A percentile compares a stretch with the other conserved stretches of the same genome.
Conservation (phyloP, 2,113 vertebrate genomes). For the Thamnaconus septentrionalis region DNA sequence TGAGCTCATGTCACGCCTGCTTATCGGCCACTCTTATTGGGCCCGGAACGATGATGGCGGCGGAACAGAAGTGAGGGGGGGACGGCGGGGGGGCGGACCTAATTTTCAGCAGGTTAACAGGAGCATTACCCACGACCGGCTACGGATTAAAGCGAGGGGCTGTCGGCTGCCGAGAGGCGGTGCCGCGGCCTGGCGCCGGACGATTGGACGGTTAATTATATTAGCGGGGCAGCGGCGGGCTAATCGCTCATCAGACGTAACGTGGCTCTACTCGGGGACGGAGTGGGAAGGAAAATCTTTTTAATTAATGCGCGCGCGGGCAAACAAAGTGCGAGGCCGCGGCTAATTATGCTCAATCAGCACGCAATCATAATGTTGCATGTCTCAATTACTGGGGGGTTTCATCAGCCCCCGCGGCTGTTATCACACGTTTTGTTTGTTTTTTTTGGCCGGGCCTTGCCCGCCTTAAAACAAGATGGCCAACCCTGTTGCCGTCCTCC, state of each 20-base stretch:
- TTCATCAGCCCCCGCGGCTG: conserved; percentile 53
- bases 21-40: conserved; percentile 11
- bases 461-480: conserved; percentile 47
- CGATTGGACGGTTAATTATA: conserved; percentile 56
- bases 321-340: conserved; percentile 62
- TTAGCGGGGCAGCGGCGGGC: conserved; percentile 22
- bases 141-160: background rate
- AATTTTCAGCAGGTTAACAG: background rate
- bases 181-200: conserved; percentile 28
- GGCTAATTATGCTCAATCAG: conserved; percentile 71
- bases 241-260: conserved; percentile 64
- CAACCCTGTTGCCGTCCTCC: conserved; percentile 45
- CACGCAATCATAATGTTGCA: conserved; percentile 60
- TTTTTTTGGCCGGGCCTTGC: conserved; percentile 17
- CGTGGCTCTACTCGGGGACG: conserved; percentile 26
- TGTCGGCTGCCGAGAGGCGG: conserved; percentile 7
- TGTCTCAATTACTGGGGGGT: conserved; percentile 68
- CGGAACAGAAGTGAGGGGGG: no score
- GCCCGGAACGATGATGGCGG: background rate
- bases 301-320: conserved; percentile 62
- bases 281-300: conserved; percentile 49
- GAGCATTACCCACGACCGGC: background rate
- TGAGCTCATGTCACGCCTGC: conserved; percentile 7
- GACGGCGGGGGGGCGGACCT: no score
- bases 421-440: conserved; percentile 45